phyloP scores from a whole-genome alignment of 2,113 vertebrate genomes.

The Tichodroma muraria region DNA sequence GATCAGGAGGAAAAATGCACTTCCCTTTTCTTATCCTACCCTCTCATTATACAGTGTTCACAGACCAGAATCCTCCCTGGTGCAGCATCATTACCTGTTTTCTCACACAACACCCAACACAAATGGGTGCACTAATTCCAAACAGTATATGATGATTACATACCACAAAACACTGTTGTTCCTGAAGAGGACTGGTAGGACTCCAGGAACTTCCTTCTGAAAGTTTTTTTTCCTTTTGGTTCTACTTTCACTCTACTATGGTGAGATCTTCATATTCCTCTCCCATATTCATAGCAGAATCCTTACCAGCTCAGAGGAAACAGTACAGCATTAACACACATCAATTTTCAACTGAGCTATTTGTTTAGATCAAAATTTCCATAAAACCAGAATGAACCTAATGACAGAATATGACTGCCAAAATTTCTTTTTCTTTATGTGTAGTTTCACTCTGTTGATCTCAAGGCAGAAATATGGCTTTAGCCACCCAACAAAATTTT shows the following conservation, averaged over 20 bases:
- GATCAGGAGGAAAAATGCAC: neutral
- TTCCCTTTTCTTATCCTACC: neutral
- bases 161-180: neutral
- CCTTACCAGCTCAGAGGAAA: neutral
- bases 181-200: neutral
- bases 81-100: neutral
- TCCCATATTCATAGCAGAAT: neutral
- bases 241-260: neutral
- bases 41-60: neutral
- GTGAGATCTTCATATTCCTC: neutral
- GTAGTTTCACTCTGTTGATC: neutral
- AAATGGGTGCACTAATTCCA: neutral
- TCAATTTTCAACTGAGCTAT: neutral
- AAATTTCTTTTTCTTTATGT: neutral
- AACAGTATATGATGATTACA: neutral
- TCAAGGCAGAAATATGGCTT: neutral
- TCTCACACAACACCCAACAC: neutral
- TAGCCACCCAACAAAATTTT: neutral
- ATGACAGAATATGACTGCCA: neutral
- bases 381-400: neutral
- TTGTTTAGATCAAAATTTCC: neutral
- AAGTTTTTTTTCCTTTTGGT: no score
- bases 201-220: neutral
- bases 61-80: neutral
- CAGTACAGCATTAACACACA: neutral